A percentile compares a stretch with the other conserved stretches of the same genome.
phyloP scores from a whole-genome alignment of 2,113 vertebrate species.

The Nothoprocta pentlandii region DNA sequence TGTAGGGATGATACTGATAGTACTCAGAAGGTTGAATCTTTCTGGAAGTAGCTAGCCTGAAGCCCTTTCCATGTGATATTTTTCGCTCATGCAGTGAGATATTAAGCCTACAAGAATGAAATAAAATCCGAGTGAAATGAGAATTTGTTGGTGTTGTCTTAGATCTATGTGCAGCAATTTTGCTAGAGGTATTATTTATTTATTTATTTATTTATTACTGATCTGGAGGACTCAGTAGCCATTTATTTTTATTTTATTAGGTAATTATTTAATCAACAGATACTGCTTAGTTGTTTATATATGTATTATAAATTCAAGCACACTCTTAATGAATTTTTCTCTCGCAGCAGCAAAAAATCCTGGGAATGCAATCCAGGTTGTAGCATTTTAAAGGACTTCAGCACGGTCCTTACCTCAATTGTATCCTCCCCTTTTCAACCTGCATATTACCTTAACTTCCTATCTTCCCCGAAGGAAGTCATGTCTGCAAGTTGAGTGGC shows the following conservation, averaged over 20 bases:
- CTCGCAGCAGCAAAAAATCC: background rate
- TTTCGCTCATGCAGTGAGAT: constrained; percentile 80
- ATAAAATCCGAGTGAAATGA: constrained; percentile 76
- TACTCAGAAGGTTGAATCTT: constrained; percentile 76
- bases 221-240: background rate
- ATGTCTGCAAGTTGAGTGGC: background rate
- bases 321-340: background rate
- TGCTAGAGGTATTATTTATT: background rate
- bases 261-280: constrained; percentile 45
- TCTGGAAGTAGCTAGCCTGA: constrained; percentile 75
- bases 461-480: background rate
- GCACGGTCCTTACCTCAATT: background rate
- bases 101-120: constrained; percentile 76
- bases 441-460: background rate
- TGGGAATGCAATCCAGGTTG: background rate
- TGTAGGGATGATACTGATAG: constrained; percentile 80
- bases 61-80: constrained; percentile 74
- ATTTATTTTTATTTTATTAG: background rate
- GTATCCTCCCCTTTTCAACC: background rate
- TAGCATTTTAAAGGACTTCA: background rate
- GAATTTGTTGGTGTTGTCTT: constrained; percentile 61
- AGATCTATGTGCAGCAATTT: constrained; percentile 40
- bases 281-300: background rate
- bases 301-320: constrained; percentile 6
- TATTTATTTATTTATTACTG: background rate